Percentiles rank a stretch among this genome's conserved stretches.
phyloP scores from a whole-genome alignment of 1,140 invertebrate species.

The Meloidogyne chitwoodi region DNA sequence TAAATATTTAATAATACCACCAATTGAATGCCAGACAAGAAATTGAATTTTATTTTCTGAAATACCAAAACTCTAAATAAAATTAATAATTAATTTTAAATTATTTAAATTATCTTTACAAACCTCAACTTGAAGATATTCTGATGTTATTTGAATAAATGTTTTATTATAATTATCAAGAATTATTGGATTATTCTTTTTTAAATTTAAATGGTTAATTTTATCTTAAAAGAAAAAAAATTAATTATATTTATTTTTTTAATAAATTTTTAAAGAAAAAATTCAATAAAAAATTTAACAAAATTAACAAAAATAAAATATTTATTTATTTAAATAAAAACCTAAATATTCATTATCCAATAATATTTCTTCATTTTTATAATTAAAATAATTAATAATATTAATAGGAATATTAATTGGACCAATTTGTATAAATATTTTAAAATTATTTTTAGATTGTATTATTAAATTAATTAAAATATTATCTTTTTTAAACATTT shows the following conservation, averaged over 20 bases:
- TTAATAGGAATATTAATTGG: background rate
- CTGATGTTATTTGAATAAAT: slow-evolving; percentile 12
- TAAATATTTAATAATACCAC: slow-evolving; percentile 30
- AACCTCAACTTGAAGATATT: slow-evolving; percentile 21
- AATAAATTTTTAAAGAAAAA: too few relatives aligned
- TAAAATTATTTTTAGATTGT: background rate
- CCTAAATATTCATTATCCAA: background rate
- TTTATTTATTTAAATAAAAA: background rate
- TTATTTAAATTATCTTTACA: slow-evolving; percentile 5
- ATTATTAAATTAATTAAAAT: background rate
- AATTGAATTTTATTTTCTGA: slow-evolving; percentile 38
- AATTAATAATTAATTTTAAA: background rate
- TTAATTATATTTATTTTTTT: too few relatives aligned
- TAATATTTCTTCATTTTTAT: background rate
- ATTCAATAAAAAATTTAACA: too few relatives aligned
- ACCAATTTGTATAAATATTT: background rate
- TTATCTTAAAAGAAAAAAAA: background rate
- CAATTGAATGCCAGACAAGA: slow-evolving; percentile 46
- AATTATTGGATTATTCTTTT: background rate
- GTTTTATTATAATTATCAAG: background rate
- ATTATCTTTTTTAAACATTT: background rate
- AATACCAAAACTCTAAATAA: slow-evolving; percentile 40
- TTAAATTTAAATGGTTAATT: background rate
- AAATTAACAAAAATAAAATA: too few relatives aligned
- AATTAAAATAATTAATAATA: background rate